phyloP scores from a whole-genome alignment of 2,888 invertebrate genomes.

The Thelaira solivaga region DNA sequence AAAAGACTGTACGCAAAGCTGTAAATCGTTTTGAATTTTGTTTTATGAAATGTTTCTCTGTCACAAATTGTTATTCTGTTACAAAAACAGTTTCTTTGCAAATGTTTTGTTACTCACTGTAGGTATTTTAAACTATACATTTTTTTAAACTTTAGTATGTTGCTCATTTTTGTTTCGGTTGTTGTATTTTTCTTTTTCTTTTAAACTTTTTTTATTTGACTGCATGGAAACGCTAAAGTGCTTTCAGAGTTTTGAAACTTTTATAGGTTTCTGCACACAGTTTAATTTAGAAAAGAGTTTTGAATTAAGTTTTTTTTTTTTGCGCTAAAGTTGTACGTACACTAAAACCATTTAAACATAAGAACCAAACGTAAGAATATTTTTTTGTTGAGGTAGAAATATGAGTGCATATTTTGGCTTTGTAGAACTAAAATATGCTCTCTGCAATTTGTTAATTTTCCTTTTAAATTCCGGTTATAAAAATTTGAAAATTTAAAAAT shows the following conservation, averaged over 20 bases:
- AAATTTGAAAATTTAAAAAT: too few relatives aligned
- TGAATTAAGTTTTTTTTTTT: neutral
- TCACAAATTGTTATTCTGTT: neutral
- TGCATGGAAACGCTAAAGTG: neutral
- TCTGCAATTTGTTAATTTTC: too few relatives aligned
- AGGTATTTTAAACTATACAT: neutral
- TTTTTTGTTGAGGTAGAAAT: too few relatives aligned
- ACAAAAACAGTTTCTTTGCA: neutral
- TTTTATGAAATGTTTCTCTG: too few relatives aligned
- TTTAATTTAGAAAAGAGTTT: slow-evolving; percentile 6
- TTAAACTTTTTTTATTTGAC: neutral
- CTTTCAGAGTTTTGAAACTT: slow-evolving; percentile 2
- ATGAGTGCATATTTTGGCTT: too few relatives aligned
- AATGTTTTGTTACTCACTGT: neutral
- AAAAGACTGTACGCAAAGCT: too few relatives aligned
- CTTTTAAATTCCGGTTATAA: too few relatives aligned
- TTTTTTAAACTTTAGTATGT: neutral
- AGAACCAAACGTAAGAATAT: neutral
- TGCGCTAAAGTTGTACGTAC: neutral
- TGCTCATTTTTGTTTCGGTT: neutral
- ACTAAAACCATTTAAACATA: neutral
- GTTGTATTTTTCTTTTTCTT: too few relatives aligned
- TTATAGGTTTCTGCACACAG: neutral
- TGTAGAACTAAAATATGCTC: neutral
- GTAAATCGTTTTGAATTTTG: too few relatives aligned